Evolutionary conservation across 53 echinoderm and acorn worm genomes (phyloP).

Genomic region (Arbacia lixula): DNA sequence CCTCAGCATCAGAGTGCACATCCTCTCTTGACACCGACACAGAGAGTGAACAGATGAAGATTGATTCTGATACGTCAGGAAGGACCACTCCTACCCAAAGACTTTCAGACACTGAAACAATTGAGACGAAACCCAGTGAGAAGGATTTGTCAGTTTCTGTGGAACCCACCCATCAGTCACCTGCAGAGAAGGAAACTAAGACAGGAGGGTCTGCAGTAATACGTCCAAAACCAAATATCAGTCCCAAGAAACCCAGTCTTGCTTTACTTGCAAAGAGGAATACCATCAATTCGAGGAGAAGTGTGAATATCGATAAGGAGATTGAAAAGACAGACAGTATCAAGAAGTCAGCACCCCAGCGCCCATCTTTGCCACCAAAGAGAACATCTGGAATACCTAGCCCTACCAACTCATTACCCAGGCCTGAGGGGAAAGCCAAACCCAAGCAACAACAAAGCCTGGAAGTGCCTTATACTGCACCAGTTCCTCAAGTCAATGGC

Average conservation of each 20-base stretch:
- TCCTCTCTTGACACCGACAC: neutral
- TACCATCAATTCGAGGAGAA: neutral
- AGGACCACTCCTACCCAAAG: too few species aligned
- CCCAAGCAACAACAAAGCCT: neutral
- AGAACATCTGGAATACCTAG: slow-evolving; percentile 16
- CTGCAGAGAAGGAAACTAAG: neutral
- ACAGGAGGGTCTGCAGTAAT: neutral
- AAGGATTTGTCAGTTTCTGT: too few species aligned
- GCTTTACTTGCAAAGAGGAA: slow-evolving; percentile 25
- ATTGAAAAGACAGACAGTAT: slow-evolving; percentile 1
- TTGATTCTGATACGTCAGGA: neutral
- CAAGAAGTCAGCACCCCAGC: slow-evolving; percentile 36
- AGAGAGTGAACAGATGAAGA: neutral
- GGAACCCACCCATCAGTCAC: neutral
- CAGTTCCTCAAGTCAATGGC: slow-evolving; percentile 17
- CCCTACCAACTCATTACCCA: neutral
- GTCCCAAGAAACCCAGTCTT: slow-evolving; percentile 58
- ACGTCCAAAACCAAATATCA: slow-evolving; percentile 29
- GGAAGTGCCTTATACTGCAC: neutral
- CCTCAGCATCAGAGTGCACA: neutral
- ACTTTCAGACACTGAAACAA: neutral
- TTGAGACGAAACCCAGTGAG: neutral
- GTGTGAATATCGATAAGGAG: neutral
- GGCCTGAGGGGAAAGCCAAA: neutral
- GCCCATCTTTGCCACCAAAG: slow-evolving; percentile 46